These are phyloP conservation scores for Xestia ashworthii DNA, from an alignment of 2,888 invertebrate species.

Conservation along the genomic window DNA sequence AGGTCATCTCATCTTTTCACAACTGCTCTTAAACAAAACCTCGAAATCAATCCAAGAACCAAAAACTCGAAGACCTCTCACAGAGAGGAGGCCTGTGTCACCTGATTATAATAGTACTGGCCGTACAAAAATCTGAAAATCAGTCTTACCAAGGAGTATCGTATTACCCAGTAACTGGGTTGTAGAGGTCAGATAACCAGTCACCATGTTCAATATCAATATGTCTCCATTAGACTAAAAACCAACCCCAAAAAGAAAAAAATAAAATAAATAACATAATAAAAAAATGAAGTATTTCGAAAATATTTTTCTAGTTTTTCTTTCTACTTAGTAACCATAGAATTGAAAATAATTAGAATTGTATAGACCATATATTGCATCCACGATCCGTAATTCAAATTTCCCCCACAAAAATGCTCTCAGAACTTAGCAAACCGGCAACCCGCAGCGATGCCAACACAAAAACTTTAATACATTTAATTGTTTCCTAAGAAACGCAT, in stretches of 20 bases:
- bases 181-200: neutral
- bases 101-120: neutral
- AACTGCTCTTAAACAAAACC: neutral
- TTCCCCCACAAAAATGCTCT: constrained; percentile 44
- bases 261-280: too few species aligned
- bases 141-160: neutral
- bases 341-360: neutral
- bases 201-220: neutral
- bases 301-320: too few species aligned
- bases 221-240: neutral
- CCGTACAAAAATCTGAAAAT: neutral
- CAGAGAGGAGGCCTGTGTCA: neutral
- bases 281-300: neutral
- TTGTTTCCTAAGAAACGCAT: constrained; percentile 71
- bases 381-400: neutral
- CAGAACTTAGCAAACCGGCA: constrained; percentile 54
- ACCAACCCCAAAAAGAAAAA: neutral
- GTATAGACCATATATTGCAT: neutral
- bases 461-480: constrained; percentile 67
- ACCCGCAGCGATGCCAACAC: constrained; percentile 29
- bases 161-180: neutral
- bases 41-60: neutral
- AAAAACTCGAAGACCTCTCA: neutral
- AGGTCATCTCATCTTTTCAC: too few species aligned
- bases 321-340: neutral